phyloP scores from a whole-genome alignment of 2,888 invertebrate genomes.

The Melitaea athalia region DNA sequence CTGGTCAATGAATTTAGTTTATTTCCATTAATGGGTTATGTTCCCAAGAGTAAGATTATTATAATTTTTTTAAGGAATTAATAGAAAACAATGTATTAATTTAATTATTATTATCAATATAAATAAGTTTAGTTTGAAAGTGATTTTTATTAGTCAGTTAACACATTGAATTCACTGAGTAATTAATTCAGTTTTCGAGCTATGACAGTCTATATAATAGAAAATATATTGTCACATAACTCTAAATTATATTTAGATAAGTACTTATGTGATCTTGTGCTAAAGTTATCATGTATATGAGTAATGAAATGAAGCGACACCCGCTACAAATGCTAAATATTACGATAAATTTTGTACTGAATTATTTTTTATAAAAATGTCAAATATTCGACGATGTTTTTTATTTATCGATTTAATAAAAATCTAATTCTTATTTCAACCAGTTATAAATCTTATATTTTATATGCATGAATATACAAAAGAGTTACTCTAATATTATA shows the following conservation, averaged over 20 bases:
- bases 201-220: neutral
- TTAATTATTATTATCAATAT: neutral
- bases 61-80: too few species aligned
- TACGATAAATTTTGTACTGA: constrained; percentile 31
- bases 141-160: neutral
- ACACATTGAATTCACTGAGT: neutral
- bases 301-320: constrained; percentile 16
- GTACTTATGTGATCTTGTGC: constrained; percentile 3
- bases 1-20: constrained; percentile 10
- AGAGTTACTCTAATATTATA: constrained; percentile 13
- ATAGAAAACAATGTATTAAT: neutral
- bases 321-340: constrained; percentile 13
- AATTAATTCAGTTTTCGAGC: neutral
- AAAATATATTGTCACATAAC: neutral
- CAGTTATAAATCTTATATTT: constrained; percentile 22
- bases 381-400: constrained; percentile 13
- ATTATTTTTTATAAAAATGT: constrained; percentile 26
- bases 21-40: constrained; percentile 1
- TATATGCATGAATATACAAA: constrained; percentile 22
- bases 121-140: neutral
- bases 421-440: constrained; percentile 23
- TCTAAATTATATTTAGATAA: neutral
- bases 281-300: neutral
- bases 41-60: neutral
- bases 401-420: constrained; percentile 28